Evolutionary conservation across 2,797 vertebrate genomes (phyloP).

Genomic region (Neopelma chrysocephalum): DNA sequence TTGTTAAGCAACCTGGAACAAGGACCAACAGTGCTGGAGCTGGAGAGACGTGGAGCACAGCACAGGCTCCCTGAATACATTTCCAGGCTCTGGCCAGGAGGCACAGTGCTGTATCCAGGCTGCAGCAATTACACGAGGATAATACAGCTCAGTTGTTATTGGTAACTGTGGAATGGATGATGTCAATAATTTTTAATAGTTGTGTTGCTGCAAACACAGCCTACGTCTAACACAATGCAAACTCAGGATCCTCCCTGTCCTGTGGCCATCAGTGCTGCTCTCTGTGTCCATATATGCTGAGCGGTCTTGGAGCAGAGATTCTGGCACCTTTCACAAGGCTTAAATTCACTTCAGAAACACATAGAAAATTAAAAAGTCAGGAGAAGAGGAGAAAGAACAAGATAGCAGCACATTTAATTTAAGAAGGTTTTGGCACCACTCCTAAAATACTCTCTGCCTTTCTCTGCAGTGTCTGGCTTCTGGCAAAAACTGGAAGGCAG

Average conservation of each 20-base stretch:
- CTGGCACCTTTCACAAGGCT: neutral
- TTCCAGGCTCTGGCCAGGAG: neutral
- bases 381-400: neutral
- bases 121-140: neutral
- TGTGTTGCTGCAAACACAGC: neutral
- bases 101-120: neutral
- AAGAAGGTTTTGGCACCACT: constrained; percentile 22
- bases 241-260: neutral
- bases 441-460: constrained; percentile 17
- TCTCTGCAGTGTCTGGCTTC: constrained; percentile 4
- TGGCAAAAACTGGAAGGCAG: neutral
- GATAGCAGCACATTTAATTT: constrained; percentile 35
- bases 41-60: neutral
- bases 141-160: constrained; percentile 24
- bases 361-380: neutral
- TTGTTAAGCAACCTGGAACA: neutral
- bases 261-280: neutral
- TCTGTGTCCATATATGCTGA: neutral
- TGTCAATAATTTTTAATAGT: constrained; percentile 9
- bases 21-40: neutral
- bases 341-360: constrained; percentile 16
- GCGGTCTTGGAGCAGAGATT: neutral
- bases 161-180: neutral
- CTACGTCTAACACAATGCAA: neutral
- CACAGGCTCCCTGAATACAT: neutral